Evolutionary conservation across 2,888 invertebrate genomes (phyloP).

Genomic region (Dugesia japonica): DNA sequence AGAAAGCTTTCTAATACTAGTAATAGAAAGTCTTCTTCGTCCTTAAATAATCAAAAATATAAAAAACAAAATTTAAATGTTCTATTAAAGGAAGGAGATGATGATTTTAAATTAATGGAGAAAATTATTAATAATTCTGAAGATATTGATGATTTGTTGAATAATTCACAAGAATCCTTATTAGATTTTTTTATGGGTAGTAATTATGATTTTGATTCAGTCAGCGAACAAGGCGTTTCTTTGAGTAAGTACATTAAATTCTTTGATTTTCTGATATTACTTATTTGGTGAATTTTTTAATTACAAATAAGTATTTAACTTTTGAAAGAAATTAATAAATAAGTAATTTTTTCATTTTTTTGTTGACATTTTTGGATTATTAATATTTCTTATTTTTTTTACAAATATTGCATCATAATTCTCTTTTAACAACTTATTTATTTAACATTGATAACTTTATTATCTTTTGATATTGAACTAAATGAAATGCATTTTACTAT

Average conservation of each 20-base stretch:
- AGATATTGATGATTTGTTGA: slow-evolving; percentile 2
- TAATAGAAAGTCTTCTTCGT: background rate
- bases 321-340: no score
- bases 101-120: slow-evolving; percentile 4
- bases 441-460: no score
- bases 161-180: background rate
- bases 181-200: background rate
- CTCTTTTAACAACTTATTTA: no score
- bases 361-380: no score
- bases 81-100: background rate
- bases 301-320: no score
- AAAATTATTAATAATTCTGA: slow-evolving; percentile 10
- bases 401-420: no score
- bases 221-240: background rate
- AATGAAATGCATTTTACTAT: no score
- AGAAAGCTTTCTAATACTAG: background rate
- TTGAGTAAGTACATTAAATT: background rate
- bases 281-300: no score
- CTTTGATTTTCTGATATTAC: no score
- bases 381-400: no score
- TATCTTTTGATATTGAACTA: no score
- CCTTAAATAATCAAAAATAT: background rate
- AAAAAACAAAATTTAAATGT: background rate
- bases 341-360: no score
- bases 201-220: background rate